Base-by-base conservation (phyloP, 2,797 vertebrate genomes). In the Pseudopleuronectes americanus region DNA sequence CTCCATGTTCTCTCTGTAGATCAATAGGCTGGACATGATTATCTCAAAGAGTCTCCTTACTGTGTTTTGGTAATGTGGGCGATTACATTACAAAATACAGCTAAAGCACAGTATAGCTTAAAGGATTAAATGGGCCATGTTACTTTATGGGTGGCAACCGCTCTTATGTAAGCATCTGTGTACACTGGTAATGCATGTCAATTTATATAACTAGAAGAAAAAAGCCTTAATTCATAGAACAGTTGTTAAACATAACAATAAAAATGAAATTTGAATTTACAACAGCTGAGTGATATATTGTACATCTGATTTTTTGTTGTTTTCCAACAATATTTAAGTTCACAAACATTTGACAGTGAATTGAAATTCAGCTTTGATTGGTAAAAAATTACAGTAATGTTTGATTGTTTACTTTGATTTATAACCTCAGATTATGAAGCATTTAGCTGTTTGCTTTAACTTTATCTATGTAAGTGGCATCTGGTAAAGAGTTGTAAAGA, bases 401-500 rank as follows among this genome's bases (percentile, higher is more conserved):
- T 17, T 16, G 5, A 13, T 43, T 4, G 16, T 43, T 4, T 43
- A 43, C 2, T 13, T 14, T 17, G 41, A 43, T 17, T 13, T 43
- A 13, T 43, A 43, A 43, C 41, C 36, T 16, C 2, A 13, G 16
- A 51, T 36, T 21, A 53, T n/a, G n/a, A 22, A 22, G 1, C 16
- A 43, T 23, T n/a, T 1, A 28, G n/a, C 17, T 48, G 31, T 61
- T 14, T 1, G 3, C 12, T 31, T 51, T 24, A 14, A 8, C 10
- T 26, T 63, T 17, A 36, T 24, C 16, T 10, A 28, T 24, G 16
- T 10, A 4, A 52, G 6, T 3, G 24, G 43, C 52, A 61, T 52
- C 59, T 64, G 43, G 58, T 66, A 28, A 53, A 54, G 24, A 56
- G 74, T 23, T 47, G n/a, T n/a, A n/a, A n/a, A n/a, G 16, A 38